A percentile compares a stretch with the other conserved stretches of the same genome.
These are phyloP conservation scores for Cranoglanis bouderius DNA, from an alignment of 2,113 vertebrate species.

Conservation along the genomic window DNA sequence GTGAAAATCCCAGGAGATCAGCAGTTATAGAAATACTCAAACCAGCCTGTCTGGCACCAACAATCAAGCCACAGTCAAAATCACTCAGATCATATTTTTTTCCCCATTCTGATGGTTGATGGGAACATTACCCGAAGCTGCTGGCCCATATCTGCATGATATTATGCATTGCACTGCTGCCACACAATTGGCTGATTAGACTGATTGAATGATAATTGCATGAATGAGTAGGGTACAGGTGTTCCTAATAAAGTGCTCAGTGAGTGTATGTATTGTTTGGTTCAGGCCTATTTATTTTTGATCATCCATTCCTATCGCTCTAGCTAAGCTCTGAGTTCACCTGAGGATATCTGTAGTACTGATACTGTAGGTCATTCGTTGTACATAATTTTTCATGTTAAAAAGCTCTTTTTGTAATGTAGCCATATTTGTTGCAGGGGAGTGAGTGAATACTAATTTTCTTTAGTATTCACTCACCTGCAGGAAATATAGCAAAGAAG, in stretches of 20 bases:
- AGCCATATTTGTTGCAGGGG: not conserved
- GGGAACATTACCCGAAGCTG: not conserved
- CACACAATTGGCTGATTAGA: not conserved
- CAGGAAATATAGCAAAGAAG: constrained; percentile 2
- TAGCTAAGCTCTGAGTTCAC: not conserved
- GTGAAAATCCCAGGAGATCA: too few relatives aligned
- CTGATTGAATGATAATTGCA: not conserved
- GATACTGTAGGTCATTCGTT: not conserved
- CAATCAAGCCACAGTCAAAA: not conserved
- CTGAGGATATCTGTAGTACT: not conserved
- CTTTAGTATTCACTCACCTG: constrained; percentile 7
- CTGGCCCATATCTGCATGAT: not conserved
- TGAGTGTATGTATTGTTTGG: not conserved
- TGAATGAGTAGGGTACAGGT: not conserved
- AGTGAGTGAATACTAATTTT: not conserved
- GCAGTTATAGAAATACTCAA: too few relatives aligned
- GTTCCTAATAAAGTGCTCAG: not conserved
- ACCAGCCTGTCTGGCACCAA: too few relatives aligned
- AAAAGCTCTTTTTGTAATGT: not conserved
- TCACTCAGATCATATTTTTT: not conserved
- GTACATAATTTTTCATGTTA: not conserved
- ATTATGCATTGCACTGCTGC: not conserved
- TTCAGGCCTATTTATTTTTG: not conserved
- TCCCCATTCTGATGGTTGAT: too few relatives aligned
- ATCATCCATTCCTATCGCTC: not conserved